Conservation (phyloP, 2,797 vertebrate species). For the Helicolenus hilgendorfi region DNA sequence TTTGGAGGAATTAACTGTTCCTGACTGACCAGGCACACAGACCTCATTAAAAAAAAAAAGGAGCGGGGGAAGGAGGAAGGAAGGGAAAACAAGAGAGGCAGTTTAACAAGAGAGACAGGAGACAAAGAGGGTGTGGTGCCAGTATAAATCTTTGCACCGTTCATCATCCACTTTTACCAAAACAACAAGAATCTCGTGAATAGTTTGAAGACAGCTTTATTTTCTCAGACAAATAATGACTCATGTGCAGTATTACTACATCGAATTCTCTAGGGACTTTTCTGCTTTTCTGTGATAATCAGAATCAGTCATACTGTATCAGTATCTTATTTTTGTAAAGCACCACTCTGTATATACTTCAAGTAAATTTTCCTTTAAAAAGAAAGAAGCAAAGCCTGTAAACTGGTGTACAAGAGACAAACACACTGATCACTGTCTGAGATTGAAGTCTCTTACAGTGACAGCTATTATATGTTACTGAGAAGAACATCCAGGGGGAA, state of each 20-base stretch:
- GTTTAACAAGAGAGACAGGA: constrained; percentile 77
- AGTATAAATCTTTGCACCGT: constrained; percentile 37
- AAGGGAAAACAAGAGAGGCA: constrained; percentile 56
- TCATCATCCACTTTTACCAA: constrained; percentile 35
- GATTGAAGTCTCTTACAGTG: neutral
- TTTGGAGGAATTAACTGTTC: constrained; percentile 73
- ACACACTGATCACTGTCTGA: neutral
- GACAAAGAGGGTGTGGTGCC: constrained; percentile 67
- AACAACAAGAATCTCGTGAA: constrained; percentile 45
- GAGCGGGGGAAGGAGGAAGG: constrained; percentile 24
- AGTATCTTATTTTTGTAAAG: neutral
- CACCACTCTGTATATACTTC: constrained; percentile 19
- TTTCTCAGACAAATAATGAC: constrained; percentile 34
- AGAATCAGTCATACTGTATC: neutral
- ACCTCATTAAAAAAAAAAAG: constrained; percentile 70
- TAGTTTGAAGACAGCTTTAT: constrained; percentile 54
- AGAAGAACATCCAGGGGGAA: neutral
- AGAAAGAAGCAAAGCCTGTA: constrained; percentile 1
- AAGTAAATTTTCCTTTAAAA: constrained; percentile 27
- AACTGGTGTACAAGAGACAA: neutral
- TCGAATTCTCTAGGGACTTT: neutral
- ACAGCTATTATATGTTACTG: neutral
- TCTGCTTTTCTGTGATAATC: neutral
- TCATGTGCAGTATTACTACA: constrained; percentile 1
- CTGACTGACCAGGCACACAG: constrained; percentile 73